Evolutionary conservation across 2,888 invertebrate genomes (phyloP), one percentile per base, ranked within the genome.

Genomic region (Apomyelois bistriatella): DNA sequence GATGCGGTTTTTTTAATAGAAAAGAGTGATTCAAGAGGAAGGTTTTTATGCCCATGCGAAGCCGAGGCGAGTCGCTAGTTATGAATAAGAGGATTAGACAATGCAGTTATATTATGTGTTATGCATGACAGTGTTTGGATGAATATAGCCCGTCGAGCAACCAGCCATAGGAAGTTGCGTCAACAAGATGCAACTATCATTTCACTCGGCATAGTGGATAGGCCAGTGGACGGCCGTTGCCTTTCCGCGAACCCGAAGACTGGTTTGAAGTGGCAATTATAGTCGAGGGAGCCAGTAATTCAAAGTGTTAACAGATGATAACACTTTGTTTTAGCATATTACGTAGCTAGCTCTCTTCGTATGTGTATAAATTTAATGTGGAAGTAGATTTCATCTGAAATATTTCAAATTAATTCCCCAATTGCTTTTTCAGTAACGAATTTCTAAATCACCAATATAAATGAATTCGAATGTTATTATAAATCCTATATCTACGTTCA

Each of bases 101-200:
- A 32, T 8, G 7, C 32, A 32, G 32, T 32, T 7, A 32, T 32
- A 32, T 3, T 22, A 22, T 22, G 2, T 5, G 2, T 22, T 22
- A 22, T 22, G 22, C 22, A 3, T 22, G 22, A 22, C 3, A 22
- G 22, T 22, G 22, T 22, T 22, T 22, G 22, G 22, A 22, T 22
- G 22, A 5, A 5, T 5, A 40, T 40, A 16, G 43, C 7, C 30
- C 13, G 13, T 15, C 32, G n/a, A 46, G 32, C 13, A 16, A 22
- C 12, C 13, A 30, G 9, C 17, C 40, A 30, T 28, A 50, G 49
- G 49, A 50, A 50, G 49, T 50, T 50, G 40, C 49, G 30, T 50
- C 41, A 50, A 40, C 40, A 50, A 40, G 48, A 32, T 9, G 3
- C 13, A 16, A 28, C 30, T 48, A 49, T 49, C 49, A 41, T 50